Evolutionary conservation across 2,888 invertebrate genomes (phyloP), one percentile per base, ranked within the genome.

Genomic region (Drosophila borborema): DNA sequence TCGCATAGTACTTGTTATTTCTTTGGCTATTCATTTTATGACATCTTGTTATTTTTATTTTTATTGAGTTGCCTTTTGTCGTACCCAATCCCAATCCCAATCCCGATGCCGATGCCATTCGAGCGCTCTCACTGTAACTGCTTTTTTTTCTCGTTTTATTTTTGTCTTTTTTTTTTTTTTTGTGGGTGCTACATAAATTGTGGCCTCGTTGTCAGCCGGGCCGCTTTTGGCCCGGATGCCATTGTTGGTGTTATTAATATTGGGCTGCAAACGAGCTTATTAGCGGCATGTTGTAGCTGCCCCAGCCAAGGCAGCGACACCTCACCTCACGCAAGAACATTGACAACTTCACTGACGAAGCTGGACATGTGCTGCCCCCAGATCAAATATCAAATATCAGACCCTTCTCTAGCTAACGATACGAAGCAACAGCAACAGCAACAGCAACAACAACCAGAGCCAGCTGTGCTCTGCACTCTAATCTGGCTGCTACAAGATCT

Each of bases 41-140:
- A 88, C 89, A 88, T 90, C 90, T 85, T 85, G 90, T 85, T 85
- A 85, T 86, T 85, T 85, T 88, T 86, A 85, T 85, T 85, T 83
- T 90, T 86, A 85, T 90, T 89, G 89, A 89, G 90, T 90, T 89
- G 89, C 77, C 77, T 88, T 80, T 86, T 89, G 85, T 83, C 74
- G 63, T 60, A 41, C 45, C 12, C 62, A 43, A 63, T 41, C 6
- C 28, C 5, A 28, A 5, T 28, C 38, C 38, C 38, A 40, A 40
- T 40, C 38, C 38, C 38, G 6, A 38, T 16, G 20, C 12, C 55
- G 9, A n/a, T 40, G 46, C 7, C 64, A 3, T 64, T 66, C 40
- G 28, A 14, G 28, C 14, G 18, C 28, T 45, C 55, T 62, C 36
- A 49, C 28, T 63, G 62, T 76, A 49, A 45, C 48, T 54, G 58